Evolutionary conservation across 2,888 invertebrate species (phyloP), one percentile per base, ranked within the genome.

Genomic region (Polietes domitor): DNA sequence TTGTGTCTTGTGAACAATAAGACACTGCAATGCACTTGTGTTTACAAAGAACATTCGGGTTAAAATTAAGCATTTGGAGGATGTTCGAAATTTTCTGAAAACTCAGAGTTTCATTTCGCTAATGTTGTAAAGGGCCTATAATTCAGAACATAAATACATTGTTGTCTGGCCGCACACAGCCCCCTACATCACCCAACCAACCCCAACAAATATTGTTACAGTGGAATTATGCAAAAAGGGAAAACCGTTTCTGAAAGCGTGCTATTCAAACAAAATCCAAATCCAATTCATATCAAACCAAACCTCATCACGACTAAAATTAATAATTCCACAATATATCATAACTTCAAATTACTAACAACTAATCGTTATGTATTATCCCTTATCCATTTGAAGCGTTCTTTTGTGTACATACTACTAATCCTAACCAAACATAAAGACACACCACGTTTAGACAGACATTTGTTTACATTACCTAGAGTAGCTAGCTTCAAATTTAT

Each of bases 321-420:
- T 58, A 71, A 74, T 73, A 75, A 71, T 58, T 70, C 68, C 70
- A 77, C 65, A 58, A 53, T 50, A n/a, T n/a, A n/a, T n/a, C n/a
- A n/a, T n/a, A n/a, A n/a, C n/a, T n/a, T n/a, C n/a, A n/a, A 21
- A 24, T 5, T 58, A 58, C 58, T 58, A 74, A 83, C 68, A 74
- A 83, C 68, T 83, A 83, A 80, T 80, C 77, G 83, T 55, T 83
- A 58, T 58, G 58, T 58, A 58, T 58, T 58, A 24, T 58, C 74
- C 80, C 77, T 83, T n/a, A n/a, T 72, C 83, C 83, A 70, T 80
- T 77, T 77, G 63, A 83, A 80, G 77, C 77, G 77, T 73, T 80
- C 61, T 83, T 26, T 24, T 55, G 24, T 24, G 15, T 58, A 58
- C 26, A 9, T 26, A 26, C 26, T 24, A 58, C 58, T 58, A 58